Conservation (phyloP, 2,113 vertebrate genomes). For the Galbula dea region DNA sequence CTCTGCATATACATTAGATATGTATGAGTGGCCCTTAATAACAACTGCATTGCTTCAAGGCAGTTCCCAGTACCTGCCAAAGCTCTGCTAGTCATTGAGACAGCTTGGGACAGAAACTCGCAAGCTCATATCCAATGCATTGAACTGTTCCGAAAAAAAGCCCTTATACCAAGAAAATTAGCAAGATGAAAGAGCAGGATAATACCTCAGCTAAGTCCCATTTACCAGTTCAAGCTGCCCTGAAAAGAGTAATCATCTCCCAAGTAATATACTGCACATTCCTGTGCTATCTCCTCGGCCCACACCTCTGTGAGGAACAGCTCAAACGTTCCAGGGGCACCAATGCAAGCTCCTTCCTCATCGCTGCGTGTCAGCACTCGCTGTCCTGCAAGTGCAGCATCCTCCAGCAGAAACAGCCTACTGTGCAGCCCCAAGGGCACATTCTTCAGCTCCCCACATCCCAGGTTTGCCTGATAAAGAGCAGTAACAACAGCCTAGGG, state of each 20-base stretch:
- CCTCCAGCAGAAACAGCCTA: not conserved
- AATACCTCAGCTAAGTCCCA: not conserved
- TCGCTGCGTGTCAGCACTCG: not conserved
- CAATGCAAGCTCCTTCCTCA: not conserved
- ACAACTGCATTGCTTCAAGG: not conserved
- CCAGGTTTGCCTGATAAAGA: not conserved
- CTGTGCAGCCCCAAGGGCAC: not conserved
- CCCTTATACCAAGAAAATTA: not conserved
- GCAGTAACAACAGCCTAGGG: not conserved
- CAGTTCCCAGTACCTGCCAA: not conserved
- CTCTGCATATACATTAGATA: not conserved
- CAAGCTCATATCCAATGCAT: accelerated
- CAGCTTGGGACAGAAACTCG: not conserved
- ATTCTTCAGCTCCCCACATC: conserved; percentile 1
- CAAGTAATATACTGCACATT: not conserved
- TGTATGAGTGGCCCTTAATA: not conserved
- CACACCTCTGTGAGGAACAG: not conserved
- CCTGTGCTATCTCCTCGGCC: not conserved
- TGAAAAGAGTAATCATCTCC: not conserved
- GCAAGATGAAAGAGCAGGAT: not conserved
- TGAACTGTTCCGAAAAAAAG: not conserved
- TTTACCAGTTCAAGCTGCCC: not conserved
- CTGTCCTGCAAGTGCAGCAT: not conserved
- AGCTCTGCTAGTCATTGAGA: not conserved
- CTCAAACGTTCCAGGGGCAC: not conserved